Conservation (phyloP, 2,797 vertebrate genomes). For the Lophius americanus region DNA sequence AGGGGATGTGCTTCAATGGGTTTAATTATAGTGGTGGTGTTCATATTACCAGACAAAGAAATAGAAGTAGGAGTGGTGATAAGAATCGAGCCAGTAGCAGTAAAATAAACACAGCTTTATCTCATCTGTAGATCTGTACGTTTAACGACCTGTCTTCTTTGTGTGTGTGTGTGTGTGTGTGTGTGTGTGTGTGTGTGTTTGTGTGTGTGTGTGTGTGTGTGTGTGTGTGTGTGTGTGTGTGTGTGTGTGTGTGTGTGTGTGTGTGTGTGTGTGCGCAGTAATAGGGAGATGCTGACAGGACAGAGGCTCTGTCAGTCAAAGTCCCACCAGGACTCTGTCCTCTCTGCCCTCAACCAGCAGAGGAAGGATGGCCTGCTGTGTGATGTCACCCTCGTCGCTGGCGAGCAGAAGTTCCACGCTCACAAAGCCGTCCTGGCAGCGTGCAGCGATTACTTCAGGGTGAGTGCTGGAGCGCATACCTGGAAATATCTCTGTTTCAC, state of each 20-base stretch:
- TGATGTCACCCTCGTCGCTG: constrained; percentile 94
- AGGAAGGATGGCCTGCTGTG: constrained; percentile 95
- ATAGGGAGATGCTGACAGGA: constrained; percentile 96
- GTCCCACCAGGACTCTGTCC: constrained; percentile 93
- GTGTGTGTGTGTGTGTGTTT: constrained; percentile 51
- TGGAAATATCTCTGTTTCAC: background rate
- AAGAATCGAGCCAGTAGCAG: background rate
- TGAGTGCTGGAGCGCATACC: constrained; percentile 76
- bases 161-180: constrained; percentile 17
- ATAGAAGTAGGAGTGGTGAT: background rate
- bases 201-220: constrained; percentile 45
- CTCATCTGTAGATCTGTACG: background rate
- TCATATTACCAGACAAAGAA: no score
- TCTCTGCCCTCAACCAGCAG: constrained; percentile 95
- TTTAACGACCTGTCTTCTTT: constrained; percentile 30
- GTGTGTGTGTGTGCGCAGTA: constrained; percentile 65
- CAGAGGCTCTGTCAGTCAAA: constrained; percentile 96
- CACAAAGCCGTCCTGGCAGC: constrained; percentile 96
- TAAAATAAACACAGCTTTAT: constrained; percentile 3
- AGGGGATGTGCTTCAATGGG: background rate
- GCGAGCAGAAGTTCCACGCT: constrained; percentile 95
- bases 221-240: constrained; percentile 17
- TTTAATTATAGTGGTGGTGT: constrained; percentile 2
- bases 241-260: constrained; percentile 30
- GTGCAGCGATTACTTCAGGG: constrained; percentile 97